These are phyloP conservation scores for Piprites chloris DNA, from an alignment of 2,113 vertebrate genomes.

Conservation along the genomic window DNA sequence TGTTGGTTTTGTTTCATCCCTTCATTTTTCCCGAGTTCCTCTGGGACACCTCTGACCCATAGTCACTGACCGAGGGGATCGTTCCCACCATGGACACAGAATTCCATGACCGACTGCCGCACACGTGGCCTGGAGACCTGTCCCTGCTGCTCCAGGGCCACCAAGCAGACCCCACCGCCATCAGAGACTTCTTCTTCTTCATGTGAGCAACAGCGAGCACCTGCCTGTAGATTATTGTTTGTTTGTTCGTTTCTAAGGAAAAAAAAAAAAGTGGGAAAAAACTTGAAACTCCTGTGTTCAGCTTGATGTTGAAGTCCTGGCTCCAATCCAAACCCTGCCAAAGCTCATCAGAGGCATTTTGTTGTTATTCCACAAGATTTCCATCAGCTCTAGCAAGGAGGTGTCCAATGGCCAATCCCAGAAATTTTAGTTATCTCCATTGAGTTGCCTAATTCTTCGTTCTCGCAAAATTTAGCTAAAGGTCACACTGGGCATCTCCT, in stretches of 20 bases:
- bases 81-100: constrained; percentile 35
- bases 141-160: not conserved
- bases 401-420: not conserved
- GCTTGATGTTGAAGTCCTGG: not conserved
- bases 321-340: not conserved
- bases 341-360: not conserved
- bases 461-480: not conserved
- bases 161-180: not conserved
- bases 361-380: not conserved
- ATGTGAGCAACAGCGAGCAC: not conserved
- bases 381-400: not conserved
- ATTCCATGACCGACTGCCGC: constrained; percentile 74
- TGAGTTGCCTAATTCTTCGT: fast-evolving
- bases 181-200: not conserved
- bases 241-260: not conserved
- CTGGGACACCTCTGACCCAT: not conserved
- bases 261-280: not conserved
- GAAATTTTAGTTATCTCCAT: not conserved
- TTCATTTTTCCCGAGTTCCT: constrained; percentile 8
- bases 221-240: not conserved
- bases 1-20: not conserved
- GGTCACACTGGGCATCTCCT: constrained; percentile 75
- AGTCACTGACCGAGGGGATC: constrained; percentile 3
- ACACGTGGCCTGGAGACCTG: not conserved
- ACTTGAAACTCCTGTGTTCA: constrained; percentile 52